A percentile compares a stretch with the other conserved stretches of the same genome.
These are phyloP conservation scores for Sylvietta virens DNA, from an alignment of 2,113 vertebrate species.

Conservation along the genomic window DNA sequence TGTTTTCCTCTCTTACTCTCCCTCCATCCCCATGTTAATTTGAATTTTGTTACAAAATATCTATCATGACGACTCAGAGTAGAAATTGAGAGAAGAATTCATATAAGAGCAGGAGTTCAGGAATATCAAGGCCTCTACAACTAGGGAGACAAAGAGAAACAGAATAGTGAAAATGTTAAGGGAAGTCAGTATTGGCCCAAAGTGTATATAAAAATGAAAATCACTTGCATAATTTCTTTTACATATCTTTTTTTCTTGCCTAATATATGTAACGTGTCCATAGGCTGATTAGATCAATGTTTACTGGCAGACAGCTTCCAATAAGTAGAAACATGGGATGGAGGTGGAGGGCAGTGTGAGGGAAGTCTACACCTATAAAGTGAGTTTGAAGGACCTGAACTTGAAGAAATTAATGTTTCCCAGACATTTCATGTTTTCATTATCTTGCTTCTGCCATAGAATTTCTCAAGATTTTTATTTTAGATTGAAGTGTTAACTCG, in stretches of 20 bases:
- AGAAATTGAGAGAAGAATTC: neutral
- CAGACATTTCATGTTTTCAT: neutral
- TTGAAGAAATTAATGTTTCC: neutral
- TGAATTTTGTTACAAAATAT: neutral
- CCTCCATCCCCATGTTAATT: neutral
- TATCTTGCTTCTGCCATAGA: neutral
- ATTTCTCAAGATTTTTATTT: neutral
- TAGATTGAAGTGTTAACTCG: neutral
- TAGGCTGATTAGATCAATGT: neutral
- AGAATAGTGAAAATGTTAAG: neutral
- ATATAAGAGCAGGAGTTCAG: neutral
- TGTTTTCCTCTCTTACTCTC: neutral
- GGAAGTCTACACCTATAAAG: neutral
- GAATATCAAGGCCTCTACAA: neutral
- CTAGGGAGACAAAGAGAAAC: neutral
- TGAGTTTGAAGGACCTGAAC: neutral
- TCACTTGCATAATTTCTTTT: neutral
- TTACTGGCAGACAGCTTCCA: neutral
- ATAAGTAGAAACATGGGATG: accelerated
- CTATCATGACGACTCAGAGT: neutral
- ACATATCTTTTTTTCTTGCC: neutral
- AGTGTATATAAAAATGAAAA: neutral
- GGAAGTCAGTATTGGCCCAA: neutral
- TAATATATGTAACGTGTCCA: neutral
- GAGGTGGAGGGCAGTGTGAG: accelerated